A percentile compares a stretch with the other conserved stretches of the same genome.
Evolutionary conservation across 2,888 invertebrate genomes (phyloP).

Genomic region (Strigamia crassipes): DNA sequence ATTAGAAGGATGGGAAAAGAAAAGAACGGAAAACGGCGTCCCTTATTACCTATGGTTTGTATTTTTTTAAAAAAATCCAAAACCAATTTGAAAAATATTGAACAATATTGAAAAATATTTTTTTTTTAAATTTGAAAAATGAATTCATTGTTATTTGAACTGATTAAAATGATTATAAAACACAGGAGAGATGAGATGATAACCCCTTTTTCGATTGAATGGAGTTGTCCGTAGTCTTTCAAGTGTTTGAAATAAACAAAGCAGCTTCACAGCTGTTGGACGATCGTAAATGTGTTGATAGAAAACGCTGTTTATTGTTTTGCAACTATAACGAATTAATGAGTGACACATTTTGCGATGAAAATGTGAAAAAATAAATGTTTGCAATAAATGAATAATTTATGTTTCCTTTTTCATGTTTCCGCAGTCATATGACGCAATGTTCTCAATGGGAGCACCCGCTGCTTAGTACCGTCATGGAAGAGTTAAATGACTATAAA

Average conservation of each 20-base stretch:
- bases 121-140: background rate
- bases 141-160: background rate
- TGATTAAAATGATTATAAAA: background rate
- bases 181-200: background rate
- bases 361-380: background rate
- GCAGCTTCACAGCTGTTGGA: background rate
- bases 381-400: background rate
- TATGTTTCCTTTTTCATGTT: background rate
- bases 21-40: conserved; percentile 46
- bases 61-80: background rate
- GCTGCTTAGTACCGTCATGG: conserved; percentile 45
- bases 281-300: conserved; percentile 19
- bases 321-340: background rate
- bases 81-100: background rate
- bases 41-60: conserved; percentile 47
- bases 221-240: conserved; percentile 1
- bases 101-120: background rate
- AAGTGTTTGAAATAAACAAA: conserved; percentile 19
- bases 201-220: background rate
- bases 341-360: background rate
- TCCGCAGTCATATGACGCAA: conserved; percentile 45
- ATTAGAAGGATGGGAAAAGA: conserved; percentile 47
- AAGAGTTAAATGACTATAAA: conserved; percentile 58
- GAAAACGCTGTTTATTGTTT: background rate
- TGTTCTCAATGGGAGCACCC: conserved; percentile 49